These are phyloP conservation scores for Sebastes nivosus DNA, from an alignment of 2,797 vertebrate species.

Conservation along the genomic window DNA sequence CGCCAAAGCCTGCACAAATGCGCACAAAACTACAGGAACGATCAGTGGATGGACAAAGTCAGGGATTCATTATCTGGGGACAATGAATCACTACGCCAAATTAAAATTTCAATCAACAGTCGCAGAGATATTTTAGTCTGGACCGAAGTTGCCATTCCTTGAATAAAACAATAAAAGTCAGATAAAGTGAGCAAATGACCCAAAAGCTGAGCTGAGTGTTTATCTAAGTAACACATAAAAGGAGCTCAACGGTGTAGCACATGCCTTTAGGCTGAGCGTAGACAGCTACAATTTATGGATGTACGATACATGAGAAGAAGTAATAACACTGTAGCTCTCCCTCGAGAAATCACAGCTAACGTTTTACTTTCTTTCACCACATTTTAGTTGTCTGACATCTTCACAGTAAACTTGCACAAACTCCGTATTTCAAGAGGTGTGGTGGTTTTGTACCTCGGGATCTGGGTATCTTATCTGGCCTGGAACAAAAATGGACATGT, in stretches of 20 bases:
- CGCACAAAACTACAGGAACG: neutral
- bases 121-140: neutral
- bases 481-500: neutral
- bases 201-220: neutral
- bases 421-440: neutral
- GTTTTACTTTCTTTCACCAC: too few species aligned
- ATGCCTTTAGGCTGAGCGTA: neutral
- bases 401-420: neutral
- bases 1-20: neutral
- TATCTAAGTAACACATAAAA: neutral
- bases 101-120: neutral
- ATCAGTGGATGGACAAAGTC: neutral
- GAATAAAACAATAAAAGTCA: neutral
- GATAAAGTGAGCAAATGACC: neutral
- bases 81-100: neutral
- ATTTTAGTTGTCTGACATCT: neutral
- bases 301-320: neutral
- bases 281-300: neutral
- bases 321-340: neutral
- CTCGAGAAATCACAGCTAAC: neutral
- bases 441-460: neutral
- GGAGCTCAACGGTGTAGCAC: neutral
- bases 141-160: neutral
- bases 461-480: neutral
- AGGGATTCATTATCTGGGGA: neutral